These are phyloP conservation scores for Tetragonula carbonaria DNA, from an alignment of 2,888 invertebrate species.

Conservation along the genomic window DNA sequence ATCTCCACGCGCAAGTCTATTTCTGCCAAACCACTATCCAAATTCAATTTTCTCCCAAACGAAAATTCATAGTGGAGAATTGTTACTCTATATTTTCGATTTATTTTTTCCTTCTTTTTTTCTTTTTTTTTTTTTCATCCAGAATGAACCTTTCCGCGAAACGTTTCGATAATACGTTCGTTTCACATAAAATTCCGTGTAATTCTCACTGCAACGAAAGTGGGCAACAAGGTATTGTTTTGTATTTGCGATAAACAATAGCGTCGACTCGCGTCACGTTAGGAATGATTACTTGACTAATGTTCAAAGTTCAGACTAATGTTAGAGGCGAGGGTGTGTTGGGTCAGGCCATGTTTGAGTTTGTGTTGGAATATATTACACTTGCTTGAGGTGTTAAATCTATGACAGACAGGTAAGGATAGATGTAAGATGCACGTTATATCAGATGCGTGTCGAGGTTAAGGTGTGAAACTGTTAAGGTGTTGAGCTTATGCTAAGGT, in stretches of 20 bases:
- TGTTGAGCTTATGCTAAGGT: conserved; percentile 26
- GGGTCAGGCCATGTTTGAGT: not conserved
- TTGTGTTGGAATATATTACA: conserved; percentile 10
- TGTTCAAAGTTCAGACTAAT: no score
- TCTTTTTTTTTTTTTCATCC: no score
- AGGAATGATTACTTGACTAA: not conserved
- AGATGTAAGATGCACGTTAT: conserved; percentile 19
- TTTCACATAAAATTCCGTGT: no score
- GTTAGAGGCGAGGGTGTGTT: not conserved
- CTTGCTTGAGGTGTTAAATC: conserved; percentile 20
- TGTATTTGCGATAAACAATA: not conserved
- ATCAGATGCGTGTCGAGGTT: conserved; percentile 12
- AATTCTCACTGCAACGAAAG: not conserved
- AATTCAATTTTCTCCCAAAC: conserved; percentile 2
- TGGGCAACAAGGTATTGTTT: not conserved
- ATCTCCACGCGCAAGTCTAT: conserved; percentile 1
- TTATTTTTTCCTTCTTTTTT: not conserved
- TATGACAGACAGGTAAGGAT: conserved; percentile 26
- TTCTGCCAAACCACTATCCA: not conserved
- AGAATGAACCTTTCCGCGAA: not conserved
- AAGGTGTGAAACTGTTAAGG: conserved; percentile 17
- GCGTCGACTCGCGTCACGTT: no score
- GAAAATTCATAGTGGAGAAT: not conserved
- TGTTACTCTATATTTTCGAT: not conserved
- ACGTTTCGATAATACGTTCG: no score